These are phyloP conservation scores for Sarcophaga peregrina DNA, from an alignment of 1,140 invertebrate species.

Conservation along the genomic window DNA sequence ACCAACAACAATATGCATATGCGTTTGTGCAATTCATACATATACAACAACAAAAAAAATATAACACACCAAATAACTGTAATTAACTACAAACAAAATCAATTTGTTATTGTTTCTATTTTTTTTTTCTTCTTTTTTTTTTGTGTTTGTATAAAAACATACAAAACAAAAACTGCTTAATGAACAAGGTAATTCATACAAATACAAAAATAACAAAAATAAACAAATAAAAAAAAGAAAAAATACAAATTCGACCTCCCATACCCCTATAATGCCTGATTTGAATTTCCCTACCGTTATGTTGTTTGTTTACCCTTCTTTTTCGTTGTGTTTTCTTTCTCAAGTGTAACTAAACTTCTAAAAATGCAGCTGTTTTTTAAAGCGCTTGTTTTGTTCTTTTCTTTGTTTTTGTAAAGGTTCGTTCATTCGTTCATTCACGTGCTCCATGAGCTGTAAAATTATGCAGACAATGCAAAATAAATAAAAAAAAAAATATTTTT, in stretches of 20 bases:
- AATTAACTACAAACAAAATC: constrained; percentile 48
- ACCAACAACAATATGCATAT: too few species aligned
- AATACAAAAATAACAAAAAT: neutral
- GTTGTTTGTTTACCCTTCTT: neutral
- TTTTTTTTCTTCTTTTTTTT: constrained; percentile 1
- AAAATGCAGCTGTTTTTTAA: constrained; percentile 17
- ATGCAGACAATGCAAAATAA: constrained; percentile 6
- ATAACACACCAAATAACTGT: constrained; percentile 44
- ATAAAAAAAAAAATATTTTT: neutral
- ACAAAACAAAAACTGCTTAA: constrained; percentile 33
- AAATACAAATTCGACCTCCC: constrained; percentile 12
- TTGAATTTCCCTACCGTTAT: neutral
- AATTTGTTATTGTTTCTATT: constrained; percentile 21
- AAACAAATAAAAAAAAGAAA: neutral
- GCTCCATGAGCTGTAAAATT: constrained; percentile 18
- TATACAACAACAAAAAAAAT: constrained; percentile 58
- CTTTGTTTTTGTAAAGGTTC: neutral
- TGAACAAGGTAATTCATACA: constrained; percentile 31
- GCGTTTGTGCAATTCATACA: too few species aligned
- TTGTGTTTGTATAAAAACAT: neutral
- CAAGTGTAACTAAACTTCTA: constrained; percentile 6
- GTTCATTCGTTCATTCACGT: constrained; percentile 7
- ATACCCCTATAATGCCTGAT: neutral
- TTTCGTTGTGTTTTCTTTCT: neutral
- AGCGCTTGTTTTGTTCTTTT: neutral